Base-by-base conservation (phyloP, 2,113 vertebrate genomes). In the Poeciliopsis retropinna region DNA sequence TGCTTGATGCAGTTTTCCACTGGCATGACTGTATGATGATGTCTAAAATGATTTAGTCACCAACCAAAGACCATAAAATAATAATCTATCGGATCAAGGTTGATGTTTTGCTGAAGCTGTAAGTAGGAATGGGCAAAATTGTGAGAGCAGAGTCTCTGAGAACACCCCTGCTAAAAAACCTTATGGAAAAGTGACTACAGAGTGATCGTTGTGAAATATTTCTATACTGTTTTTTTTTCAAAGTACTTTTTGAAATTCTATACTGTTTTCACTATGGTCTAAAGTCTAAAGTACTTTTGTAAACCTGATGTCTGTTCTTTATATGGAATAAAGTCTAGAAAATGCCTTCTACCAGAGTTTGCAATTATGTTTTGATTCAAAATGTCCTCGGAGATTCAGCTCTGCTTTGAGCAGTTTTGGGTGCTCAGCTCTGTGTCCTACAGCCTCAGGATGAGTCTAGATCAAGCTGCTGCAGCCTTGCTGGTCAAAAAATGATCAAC, bases 391-490 rank as follows among this genome's bases (percentile, higher is more conserved):
- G 17, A 15, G 17, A 19, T 57, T 57, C 51, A 57, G 51, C 51
- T 57, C 22, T 3, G 22, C 44, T 41, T 6, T n/a, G 44, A 27
- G 8, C 12, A 14, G 3, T 41, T 65, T 28, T 15, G 11, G 2
- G 47, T 60, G 31, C 54, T 93, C 0, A 92, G 34, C 51, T 78
- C 60, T 73, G 28, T 57, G 39, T 81, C 70, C 60, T 34, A 61
- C 25, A 60, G 63, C 60, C 64, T n/a, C 66, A 72, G 0, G 22
- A 90, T 91, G 89, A 72, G 80, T 27, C 34, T n/a, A 13, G 75
- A 65, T 25, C 72, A 83, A 60, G 76, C 64, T 0, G 1, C 64
- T 54, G 22, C n/a, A 22, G n/a, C 44, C n/a, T 64, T 88, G 72
- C 10, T 39, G 25, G 63, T 34, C n/a, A n/a, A 25, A 80, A 75